Conservation (phyloP, 2,888 invertebrate species). For the Noctua comes region DNA sequence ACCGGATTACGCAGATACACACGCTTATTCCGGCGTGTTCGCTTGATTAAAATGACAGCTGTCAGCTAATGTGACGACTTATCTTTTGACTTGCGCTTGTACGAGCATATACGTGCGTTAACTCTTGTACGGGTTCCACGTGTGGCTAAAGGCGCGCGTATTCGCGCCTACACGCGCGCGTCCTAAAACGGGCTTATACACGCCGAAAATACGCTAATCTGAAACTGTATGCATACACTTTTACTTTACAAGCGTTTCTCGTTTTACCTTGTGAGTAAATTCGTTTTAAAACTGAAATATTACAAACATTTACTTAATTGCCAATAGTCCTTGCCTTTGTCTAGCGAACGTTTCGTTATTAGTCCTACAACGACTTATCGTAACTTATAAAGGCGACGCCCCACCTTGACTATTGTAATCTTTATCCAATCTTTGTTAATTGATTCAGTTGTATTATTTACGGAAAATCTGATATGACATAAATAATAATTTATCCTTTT, state of each 20-base stretch:
- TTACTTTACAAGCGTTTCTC: slow-evolving; percentile 17
- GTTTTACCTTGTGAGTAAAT: slow-evolving; percentile 30
- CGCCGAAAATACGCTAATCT: neutral
- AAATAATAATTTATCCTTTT: neutral
- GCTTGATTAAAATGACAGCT: neutral
- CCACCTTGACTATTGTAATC: slow-evolving; percentile 32
- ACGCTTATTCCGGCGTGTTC: neutral
- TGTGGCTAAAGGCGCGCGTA: neutral
- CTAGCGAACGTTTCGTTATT: slow-evolving; percentile 47
- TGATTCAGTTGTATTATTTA: neutral
- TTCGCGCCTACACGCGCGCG: neutral
- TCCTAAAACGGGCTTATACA: neutral
- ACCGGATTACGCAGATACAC: neutral
- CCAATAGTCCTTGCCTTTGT: slow-evolving; percentile 43
- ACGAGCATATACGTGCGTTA: neutral
- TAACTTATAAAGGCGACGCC: slow-evolving; percentile 16
- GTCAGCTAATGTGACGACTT: neutral
- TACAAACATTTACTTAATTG: slow-evolving; percentile 57
- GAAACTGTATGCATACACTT: neutral
- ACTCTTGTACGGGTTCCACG: neutral
- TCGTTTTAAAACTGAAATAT: slow-evolving; percentile 51
- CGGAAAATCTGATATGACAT: neutral
- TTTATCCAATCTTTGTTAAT: slow-evolving; percentile 17
- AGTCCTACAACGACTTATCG: slow-evolving; percentile 23
- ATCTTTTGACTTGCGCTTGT: neutral